Evolutionary conservation across 2,113 vertebrate species (phyloP), one percentile per base, ranked within the genome.

Genomic region (Oryzias javanicus): DNA sequence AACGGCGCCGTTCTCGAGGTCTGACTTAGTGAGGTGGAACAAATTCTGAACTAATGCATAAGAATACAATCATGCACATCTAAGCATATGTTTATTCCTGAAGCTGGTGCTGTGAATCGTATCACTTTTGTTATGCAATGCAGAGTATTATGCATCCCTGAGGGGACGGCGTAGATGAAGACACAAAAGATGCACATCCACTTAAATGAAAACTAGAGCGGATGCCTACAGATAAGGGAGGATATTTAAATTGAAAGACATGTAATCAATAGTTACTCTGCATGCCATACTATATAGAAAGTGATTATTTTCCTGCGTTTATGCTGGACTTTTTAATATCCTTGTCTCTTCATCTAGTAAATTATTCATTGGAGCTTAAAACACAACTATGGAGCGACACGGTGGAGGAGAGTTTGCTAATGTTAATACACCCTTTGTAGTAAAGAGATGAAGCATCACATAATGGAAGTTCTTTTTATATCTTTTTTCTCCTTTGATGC

Each of bases 131-230:
- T 86, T 86, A 89, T 70, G 81, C 73, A 89, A 88, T 47, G 46
- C 13, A 8, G 62, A 61, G 65, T 67, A 78, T 85, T 84, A 81
- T 74, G 75, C 75, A 79, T 86, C 87, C 85, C 87, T 64, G 56
- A 62, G 72, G 84, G 74, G 60, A 62, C 44, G 10, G 55, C 27
- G 22, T 61, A 80, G 67, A 82, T 73, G 76, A 77, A 74, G 78
- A 77, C 20, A 42, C 72, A 84, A 80, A 84, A 88, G 81, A 83
- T 82, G 85, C 85, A 89, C 79, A 88, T 85, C 77, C 62, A 41
- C 84, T 88, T 89, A 83, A 85, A 81, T 80, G 76, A 73, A 85
- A 85, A 76, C 42, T 60, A 54, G 64, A 81, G 79, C 52, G 6
- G 72, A 79, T 57, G 65, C 67, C n/a, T 47, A 42, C 42, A 4